Conservation (phyloP, 2,888 invertebrate species). For the Ophion obscuratus region DNA sequence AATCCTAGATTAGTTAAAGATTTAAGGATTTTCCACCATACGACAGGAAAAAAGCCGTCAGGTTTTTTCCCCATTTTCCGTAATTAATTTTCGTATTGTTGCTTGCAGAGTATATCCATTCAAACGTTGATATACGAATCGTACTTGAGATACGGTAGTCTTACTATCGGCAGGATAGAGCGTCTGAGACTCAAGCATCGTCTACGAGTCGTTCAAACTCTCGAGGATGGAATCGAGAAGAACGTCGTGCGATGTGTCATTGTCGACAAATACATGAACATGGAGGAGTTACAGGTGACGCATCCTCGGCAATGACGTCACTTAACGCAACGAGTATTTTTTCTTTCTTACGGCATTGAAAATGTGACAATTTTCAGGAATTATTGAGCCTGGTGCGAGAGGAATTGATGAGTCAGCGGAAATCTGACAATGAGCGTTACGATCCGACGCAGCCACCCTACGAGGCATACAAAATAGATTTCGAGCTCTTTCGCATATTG, state of each 20-base stretch:
- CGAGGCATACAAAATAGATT: slow-evolving; percentile 95
- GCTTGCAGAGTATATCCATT: slow-evolving; percentile 89
- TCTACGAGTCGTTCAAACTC: slow-evolving; percentile 94
- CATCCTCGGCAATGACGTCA: neutral
- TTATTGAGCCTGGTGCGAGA: slow-evolving; percentile 88
- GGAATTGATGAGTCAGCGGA: slow-evolving; percentile 90
- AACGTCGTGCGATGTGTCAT: slow-evolving; percentile 95
- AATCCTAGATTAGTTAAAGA: too few species aligned
- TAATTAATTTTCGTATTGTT: neutral
- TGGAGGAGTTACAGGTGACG: slow-evolving; percentile 87
- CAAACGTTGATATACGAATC: slow-evolving; percentile 94
- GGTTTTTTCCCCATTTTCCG: neutral
- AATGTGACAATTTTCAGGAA: slow-evolving; percentile 83
- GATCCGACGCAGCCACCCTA: slow-evolving; percentile 93
- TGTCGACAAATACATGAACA: slow-evolving; percentile 88
- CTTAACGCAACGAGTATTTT: neutral
- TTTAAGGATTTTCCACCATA: neutral
- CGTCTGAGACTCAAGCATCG: slow-evolving; percentile 95
- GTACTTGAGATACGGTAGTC: slow-evolving; percentile 91
- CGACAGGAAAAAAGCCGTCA: neutral
- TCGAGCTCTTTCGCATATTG: slow-evolving; percentile 94
- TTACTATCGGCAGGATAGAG: slow-evolving; percentile 95
- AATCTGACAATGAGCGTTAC: slow-evolving; percentile 86
- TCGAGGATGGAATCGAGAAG: slow-evolving; percentile 95
- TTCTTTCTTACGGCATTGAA: neutral